Evolutionary conservation across 2,797 vertebrate species (phyloP).

Genomic region (Passerculus sandwichensis): DNA sequence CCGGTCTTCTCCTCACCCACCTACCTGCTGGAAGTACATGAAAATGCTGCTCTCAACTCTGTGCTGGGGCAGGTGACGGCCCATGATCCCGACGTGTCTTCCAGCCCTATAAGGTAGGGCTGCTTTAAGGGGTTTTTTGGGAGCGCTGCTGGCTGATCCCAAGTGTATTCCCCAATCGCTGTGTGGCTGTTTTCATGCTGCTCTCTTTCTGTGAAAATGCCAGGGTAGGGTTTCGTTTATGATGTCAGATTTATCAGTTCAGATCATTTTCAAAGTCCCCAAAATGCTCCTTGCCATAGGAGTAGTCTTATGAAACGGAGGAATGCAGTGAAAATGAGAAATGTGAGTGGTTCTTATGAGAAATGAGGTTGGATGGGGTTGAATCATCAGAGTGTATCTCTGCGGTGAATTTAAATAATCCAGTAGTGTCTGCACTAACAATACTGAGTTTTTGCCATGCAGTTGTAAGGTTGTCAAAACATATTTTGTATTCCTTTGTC

Average conservation of each 20-base stretch:
- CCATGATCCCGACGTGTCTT: slow-evolving; percentile 86
- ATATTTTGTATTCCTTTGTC: not conserved
- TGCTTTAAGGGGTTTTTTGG: not conserved
- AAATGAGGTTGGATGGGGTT: not conserved
- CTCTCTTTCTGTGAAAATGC: not conserved
- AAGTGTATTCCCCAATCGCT: not conserved
- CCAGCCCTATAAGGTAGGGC: slow-evolving; percentile 90
- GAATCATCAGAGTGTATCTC: not conserved
- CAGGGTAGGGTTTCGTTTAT: not conserved
- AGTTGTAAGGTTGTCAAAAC: not conserved
- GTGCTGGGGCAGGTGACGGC: slow-evolving; percentile 91
- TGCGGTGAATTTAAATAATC: slow-evolving; percentile 54
- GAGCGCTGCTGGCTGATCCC: not conserved
- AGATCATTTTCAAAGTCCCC: not conserved
- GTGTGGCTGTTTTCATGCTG: not conserved
- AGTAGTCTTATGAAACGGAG: not conserved
- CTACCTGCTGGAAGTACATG: slow-evolving; percentile 92
- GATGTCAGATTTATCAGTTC: not conserved
- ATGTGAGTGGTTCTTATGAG: not conserved
- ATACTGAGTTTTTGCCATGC: slow-evolving; percentile 20
- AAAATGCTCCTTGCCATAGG: not conserved
- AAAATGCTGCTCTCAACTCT: slow-evolving; percentile 91
- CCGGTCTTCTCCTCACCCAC: slow-evolving; percentile 89
- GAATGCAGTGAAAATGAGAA: not conserved
- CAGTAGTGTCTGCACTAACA: not conserved